These are phyloP conservation scores for Eupleurogrammus muticus DNA, from an alignment of 2,797 vertebrate genomes.

Conservation along the genomic window DNA sequence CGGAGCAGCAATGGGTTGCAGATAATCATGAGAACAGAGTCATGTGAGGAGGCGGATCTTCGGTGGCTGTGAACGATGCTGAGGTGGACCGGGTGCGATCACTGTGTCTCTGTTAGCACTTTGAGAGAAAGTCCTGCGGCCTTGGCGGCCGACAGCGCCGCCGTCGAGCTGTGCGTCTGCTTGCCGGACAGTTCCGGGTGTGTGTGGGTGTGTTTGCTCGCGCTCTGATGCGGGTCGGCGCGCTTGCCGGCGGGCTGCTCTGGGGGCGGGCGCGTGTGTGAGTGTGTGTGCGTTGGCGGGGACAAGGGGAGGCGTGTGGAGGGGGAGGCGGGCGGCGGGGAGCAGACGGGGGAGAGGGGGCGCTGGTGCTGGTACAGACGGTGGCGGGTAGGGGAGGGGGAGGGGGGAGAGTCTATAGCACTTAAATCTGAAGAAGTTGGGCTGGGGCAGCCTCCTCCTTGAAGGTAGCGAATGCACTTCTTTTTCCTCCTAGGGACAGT, in stretches of 20 bases:
- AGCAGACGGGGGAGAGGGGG: slow-evolving; percentile 58
- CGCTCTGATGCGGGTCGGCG: slow-evolving; percentile 24
- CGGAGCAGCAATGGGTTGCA: background rate
- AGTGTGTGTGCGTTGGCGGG: slow-evolving; percentile 39
- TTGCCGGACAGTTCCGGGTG: slow-evolving; percentile 65
- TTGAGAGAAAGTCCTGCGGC: slow-evolving; percentile 78
- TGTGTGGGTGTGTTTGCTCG: slow-evolving; percentile 47
- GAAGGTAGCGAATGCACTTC: slow-evolving; percentile 99
- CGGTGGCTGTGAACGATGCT: slow-evolving; percentile 4
- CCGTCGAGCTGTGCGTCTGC: slow-evolving; percentile 73
- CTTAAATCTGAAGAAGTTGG: slow-evolving; percentile 99
- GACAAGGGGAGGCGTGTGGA: slow-evolving; percentile 42
- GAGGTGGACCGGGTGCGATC: slow-evolving; percentile 13
- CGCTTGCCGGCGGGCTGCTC: slow-evolving; percentile 50
- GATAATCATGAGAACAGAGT: background rate
- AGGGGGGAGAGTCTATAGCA: slow-evolving; percentile 94
- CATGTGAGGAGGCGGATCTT: slow-evolving; percentile 24
- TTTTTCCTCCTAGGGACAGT: slow-evolving; percentile 99
- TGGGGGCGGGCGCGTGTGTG: slow-evolving; percentile 50
- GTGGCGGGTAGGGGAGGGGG: slow-evolving; percentile 78
- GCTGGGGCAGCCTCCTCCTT: slow-evolving; percentile 96
- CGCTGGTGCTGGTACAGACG: slow-evolving; percentile 58
- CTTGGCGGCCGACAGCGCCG: slow-evolving; percentile 70
- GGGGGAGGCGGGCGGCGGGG: slow-evolving; percentile 57
- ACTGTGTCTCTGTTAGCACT: slow-evolving; percentile 71